Evolutionary conservation across 2,113 vertebrate genomes (phyloP).

Genomic region (Carettochelys insculpta): DNA sequence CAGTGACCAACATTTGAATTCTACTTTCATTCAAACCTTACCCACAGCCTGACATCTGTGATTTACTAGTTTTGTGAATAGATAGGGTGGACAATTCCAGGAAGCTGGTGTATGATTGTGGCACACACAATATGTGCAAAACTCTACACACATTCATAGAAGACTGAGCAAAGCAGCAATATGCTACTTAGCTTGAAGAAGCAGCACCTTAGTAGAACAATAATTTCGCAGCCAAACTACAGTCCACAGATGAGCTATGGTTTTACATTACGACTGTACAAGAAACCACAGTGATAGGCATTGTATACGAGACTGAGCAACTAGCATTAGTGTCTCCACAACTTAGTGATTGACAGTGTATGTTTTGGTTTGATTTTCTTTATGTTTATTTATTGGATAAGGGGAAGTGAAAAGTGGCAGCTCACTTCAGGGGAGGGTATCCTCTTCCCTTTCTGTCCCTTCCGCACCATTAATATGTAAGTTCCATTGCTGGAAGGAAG

Average conservation of each 20-base stretch:
- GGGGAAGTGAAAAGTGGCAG: neutral
- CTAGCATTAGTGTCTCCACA: neutral
- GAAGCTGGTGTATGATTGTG: neutral
- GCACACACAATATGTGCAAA: neutral
- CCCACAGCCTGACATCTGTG: neutral
- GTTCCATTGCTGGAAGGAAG: neutral
- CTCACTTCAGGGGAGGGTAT: neutral
- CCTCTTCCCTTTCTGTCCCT: neutral
- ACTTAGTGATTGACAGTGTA: neutral
- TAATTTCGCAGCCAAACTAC: neutral
- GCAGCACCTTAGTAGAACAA: neutral
- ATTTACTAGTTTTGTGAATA: neutral
- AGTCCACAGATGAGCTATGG: neutral
- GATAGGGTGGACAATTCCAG: neutral
- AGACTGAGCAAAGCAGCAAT: neutral
- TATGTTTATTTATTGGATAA: neutral
- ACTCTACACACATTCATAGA: neutral
- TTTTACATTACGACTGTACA: neutral
- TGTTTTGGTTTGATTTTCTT: neutral
- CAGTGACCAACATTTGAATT: neutral
- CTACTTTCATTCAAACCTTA: conserved; percentile 15
- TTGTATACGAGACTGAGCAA: neutral
- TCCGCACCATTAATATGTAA: rapidly evolving
- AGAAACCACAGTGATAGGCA: neutral
- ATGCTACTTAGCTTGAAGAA: neutral